phyloP scores from a whole-genome alignment of 2,888 invertebrate genomes.

The Anoplius nigerrimus region DNA sequence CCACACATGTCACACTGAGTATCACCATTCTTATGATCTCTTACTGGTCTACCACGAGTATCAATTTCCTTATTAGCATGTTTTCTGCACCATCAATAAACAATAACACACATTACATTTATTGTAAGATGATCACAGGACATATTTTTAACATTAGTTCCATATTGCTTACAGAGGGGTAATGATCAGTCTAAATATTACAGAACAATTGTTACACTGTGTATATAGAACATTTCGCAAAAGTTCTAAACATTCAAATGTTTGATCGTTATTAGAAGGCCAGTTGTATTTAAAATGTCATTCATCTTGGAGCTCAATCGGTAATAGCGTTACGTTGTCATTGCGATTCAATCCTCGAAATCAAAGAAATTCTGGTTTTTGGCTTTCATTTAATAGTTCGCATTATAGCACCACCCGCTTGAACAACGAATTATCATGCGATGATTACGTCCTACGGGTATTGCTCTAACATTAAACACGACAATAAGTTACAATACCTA shows the following conservation, averaged over 20 bases:
- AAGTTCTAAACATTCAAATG: not conserved
- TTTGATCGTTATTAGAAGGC: no score
- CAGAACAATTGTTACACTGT: no score
- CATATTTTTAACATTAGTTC: no score
- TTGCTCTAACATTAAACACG: conserved; percentile 12
- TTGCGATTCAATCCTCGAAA: not conserved
- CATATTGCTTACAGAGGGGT: no score
- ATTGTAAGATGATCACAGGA: no score
- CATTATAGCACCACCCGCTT: no score
- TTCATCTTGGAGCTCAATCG: conserved; percentile 6
- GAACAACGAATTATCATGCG: no score
- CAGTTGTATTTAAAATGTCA: no score
- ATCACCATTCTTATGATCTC: conserved; percentile 64
- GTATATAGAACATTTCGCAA: not conserved
- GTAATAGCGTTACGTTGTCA: not conserved
- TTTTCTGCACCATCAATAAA: conserved; percentile 74
- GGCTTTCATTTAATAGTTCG: no score
- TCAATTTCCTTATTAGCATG: conserved; percentile 81
- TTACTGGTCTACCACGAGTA: conserved; percentile 67
- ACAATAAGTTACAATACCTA: conserved; percentile 73
- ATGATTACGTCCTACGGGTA: not conserved
- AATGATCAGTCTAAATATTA: no score
- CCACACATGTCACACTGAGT: conserved; percentile 80
- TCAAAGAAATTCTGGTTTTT: no score
- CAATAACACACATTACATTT: conserved; percentile 10